Evolutionary conservation across 1,140 invertebrate species (phyloP), one percentile per base, ranked within the genome.

Genomic region (Bombus breviceps): DNA sequence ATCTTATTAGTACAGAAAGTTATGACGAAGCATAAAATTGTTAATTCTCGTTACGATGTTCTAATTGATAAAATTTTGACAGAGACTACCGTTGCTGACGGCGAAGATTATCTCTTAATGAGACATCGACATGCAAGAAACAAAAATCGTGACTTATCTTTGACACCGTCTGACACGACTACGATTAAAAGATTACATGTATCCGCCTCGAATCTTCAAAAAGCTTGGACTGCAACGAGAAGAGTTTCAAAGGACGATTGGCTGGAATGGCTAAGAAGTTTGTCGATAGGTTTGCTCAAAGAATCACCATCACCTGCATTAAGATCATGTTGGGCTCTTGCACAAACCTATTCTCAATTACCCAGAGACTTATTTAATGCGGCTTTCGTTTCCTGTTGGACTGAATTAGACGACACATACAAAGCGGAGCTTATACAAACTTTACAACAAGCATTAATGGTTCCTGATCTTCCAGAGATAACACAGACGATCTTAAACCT

Each of bases 321-420:
- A 12, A 96, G 97, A 89, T 98, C 99, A 1, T 99, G 99, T 93
- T 97, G 98, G 94, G 97, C 98, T 37, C 95, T 99, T 22, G 99
- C 99, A 5, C 98, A 99, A 94, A 98, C 98, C 13, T 99, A 99
- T 95, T 98, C 98, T 10, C 98, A 99, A 91, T 95, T 99, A 12
- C 97, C 99, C 0, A 96, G 98, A 57, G 99, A 99, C 93, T 95
- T 99, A 37, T 99, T 99, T 92, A 99, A 99, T 95, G 99, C 99
- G 1, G 98, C 99, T 0, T 99, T 99, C 95, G 98, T 99, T 5
- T 99, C 99, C 1, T 99, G 99, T 93, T 99, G 99, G 99, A 98
- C 98, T 1, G 98, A 99, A 95, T 94, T 99, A 4, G 97, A 97
- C 74, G 97, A 97, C 47, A 95, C 96, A 0, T 97, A 98, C 69